Evolutionary conservation across 37 sponge, comb jelly and placozoan genomes (phyloP).

Genomic region (Spongia lamella): DNA sequence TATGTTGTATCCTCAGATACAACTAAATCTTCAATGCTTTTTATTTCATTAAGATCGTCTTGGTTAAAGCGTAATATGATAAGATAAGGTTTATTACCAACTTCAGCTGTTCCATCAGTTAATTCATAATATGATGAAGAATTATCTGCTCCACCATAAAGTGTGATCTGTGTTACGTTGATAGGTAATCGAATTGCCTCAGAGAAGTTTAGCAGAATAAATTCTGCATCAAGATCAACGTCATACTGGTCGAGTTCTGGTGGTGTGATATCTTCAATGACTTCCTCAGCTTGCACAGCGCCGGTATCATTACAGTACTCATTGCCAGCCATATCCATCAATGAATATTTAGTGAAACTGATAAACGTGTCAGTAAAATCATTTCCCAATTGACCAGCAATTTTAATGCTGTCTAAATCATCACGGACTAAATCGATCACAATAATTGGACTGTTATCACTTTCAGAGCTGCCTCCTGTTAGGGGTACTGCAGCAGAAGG

Average conservation of each 20-base stretch:
- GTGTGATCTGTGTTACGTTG: slow-evolving; percentile 26
- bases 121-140: slow-evolving; percentile 26
- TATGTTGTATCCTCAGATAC: slow-evolving; percentile 28
- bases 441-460: slow-evolving; percentile 16
- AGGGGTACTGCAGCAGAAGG: slow-evolving; percentile 21
- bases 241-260: slow-evolving; percentile 63
- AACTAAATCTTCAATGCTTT: slow-evolving; percentile 45
- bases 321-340: slow-evolving; percentile 67
- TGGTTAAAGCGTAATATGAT: slow-evolving; percentile 47
- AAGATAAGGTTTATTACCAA: slow-evolving; percentile 40
- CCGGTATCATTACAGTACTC: slow-evolving; percentile 49
- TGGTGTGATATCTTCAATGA: slow-evolving; percentile 51
- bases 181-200: slow-evolving; percentile 51
- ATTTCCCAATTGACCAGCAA: slow-evolving; percentile 32
- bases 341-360: slow-evolving; percentile 7
- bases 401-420: slow-evolving; percentile 60
- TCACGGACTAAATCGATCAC: slow-evolving; percentile 31
- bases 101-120: slow-evolving; percentile 43
- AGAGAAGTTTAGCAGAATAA: slow-evolving; percentile 70
- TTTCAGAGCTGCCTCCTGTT: slow-evolving; percentile 39
- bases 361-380: slow-evolving; percentile 19
- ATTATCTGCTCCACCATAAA: slow-evolving; percentile 7
- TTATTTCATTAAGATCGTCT: slow-evolving; percentile 70
- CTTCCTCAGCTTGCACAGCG: slow-evolving; percentile 26
- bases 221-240: slow-evolving; percentile 48